Evolutionary conservation across 1,140 invertebrate genomes (phyloP), one percentile per base, ranked within the genome.

Genomic region (Ruditapes philippinarum): DNA sequence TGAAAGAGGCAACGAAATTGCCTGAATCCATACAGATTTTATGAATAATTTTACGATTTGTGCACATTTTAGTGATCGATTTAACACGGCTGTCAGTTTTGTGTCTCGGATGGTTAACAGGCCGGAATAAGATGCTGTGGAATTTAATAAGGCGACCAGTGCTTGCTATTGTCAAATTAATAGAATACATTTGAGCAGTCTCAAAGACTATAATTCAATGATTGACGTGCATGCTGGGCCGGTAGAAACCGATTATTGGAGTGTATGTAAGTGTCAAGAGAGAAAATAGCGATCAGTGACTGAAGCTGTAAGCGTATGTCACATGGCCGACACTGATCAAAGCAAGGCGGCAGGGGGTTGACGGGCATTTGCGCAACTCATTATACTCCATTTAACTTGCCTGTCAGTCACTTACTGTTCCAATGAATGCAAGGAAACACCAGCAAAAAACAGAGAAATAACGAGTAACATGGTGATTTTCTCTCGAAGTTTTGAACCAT

Each of bases 11-110:
- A 45, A 14, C 42, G 5, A 5, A 45, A 14, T 45, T 45, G 42
- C 42, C 14, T 45, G 42, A 83, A 70, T 83, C 80, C 80, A 38
- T n/a, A 25, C 31, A 42, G 28, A 62, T 42, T 87, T 79, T 88
- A 88, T 88, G 85, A 88, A 88, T 88, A 88, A 88, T 88, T 88
- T 88, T 70, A 88, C 85, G 85, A 62, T 60, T 70, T 70, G 12
- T 78, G 60, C 74, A 42, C 74, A 88, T 49, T 57, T 78, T 25
- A 70, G 51, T 80, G 70, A 80, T 88, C 74, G 74, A 88, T 88
- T 88, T 36, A 51, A 25, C 54, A 79, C 49, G 85, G 33, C 42
- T 88, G 85, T 88, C 85, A 80, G 42, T 19, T 68, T 65, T 68
- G 74, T 45, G 49, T 88, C 51, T 49, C 85, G 73, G 33, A 68